Conservation (phyloP, 2,113 vertebrate species). For the Hucho hucho region DNA sequence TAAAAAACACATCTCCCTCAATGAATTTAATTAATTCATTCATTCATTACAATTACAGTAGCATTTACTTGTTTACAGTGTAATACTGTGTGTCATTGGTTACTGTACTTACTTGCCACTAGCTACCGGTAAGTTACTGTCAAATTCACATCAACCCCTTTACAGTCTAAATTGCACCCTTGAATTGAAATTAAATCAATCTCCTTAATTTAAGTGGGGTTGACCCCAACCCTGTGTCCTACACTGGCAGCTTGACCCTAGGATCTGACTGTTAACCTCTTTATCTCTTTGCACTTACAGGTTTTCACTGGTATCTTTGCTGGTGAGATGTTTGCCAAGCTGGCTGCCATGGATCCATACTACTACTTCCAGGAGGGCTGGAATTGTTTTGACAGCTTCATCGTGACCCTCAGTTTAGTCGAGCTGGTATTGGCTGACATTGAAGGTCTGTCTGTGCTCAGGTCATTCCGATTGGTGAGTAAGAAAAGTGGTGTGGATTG, state of each 20-base stretch:
- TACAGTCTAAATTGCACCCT: too few species aligned
- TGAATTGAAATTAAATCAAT: too few species aligned
- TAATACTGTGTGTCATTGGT: too few species aligned
- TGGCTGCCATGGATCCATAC: slow-evolving; percentile 97
- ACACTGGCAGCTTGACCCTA: not conserved
- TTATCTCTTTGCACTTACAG: slow-evolving; percentile 61
- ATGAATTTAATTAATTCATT: too few species aligned
- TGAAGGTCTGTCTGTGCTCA: slow-evolving; percentile 95
- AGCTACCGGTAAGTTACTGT: too few species aligned
- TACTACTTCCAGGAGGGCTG: slow-evolving; percentile 99
- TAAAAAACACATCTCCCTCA: too few species aligned
- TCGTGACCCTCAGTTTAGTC: slow-evolving; percentile 96
- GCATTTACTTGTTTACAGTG: too few species aligned
- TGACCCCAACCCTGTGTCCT: not conserved
- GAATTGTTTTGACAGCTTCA: slow-evolving; percentile 99
- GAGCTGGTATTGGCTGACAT: slow-evolving; percentile 90
- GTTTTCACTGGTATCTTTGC: slow-evolving; percentile 99
- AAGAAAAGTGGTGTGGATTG: not conserved
- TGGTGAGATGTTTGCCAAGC: slow-evolving; percentile 96
- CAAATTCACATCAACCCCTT: too few species aligned
- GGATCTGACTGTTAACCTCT: not conserved
- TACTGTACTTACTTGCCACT: too few species aligned
- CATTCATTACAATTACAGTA: too few species aligned
- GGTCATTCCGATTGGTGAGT: slow-evolving; percentile 97
- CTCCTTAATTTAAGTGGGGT: too few species aligned